These are phyloP conservation scores for Malurus splendens DNA, from an alignment of 2,797 vertebrate genomes.

Conservation along the genomic window DNA sequence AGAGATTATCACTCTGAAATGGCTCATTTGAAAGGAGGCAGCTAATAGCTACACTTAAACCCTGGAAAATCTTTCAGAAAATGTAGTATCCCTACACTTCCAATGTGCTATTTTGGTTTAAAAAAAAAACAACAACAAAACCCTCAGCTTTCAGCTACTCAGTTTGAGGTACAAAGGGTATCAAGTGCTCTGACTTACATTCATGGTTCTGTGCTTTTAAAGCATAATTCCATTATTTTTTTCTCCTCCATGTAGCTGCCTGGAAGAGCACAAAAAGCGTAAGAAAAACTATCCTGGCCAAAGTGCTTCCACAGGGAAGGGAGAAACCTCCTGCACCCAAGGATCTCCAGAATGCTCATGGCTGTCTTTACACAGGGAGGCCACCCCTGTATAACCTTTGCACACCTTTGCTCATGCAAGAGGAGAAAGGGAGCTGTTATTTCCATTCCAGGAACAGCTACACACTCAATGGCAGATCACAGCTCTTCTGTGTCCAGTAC, in stretches of 20 bases:
- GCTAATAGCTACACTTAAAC: not conserved
- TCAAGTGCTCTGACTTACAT: not conserved
- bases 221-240: not conserved
- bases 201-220: not conserved
- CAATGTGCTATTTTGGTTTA: not conserved
- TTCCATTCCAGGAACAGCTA: not conserved
- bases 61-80: not conserved
- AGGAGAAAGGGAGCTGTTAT: not conserved
- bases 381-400: accelerated
- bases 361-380: not conserved
- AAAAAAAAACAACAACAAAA: not conserved
- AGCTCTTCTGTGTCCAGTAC: not conserved
- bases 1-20: conserved; percentile 31
- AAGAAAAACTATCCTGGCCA: not conserved
- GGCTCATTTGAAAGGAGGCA: not conserved
- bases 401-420: not conserved
- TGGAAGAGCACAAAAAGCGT: not conserved
- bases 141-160: not conserved
- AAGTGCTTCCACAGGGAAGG: not conserved
- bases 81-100: not conserved
- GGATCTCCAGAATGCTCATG: not conserved
- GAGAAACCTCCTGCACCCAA: not conserved
- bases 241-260: not conserved
- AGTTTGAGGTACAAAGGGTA: not conserved
- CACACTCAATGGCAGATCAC: accelerated